Conservation (phyloP, 2,113 vertebrate genomes). For the Lophura nycthemera region DNA sequence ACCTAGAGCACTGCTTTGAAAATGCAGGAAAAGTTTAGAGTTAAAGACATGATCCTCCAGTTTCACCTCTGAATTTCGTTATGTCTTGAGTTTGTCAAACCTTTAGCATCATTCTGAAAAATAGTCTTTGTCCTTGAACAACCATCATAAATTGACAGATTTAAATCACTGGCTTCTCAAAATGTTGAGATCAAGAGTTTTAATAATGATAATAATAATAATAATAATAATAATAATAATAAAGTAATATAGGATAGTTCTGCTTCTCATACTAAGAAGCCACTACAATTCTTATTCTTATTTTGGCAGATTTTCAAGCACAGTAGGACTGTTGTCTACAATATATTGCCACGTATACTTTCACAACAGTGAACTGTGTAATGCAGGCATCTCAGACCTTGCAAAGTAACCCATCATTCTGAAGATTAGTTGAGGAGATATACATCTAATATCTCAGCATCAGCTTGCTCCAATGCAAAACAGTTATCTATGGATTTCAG, state of each 20-base stretch:
- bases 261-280: not conserved
- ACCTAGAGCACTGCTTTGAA: not conserved
- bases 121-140: not conserved
- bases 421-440: not conserved
- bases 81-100: not conserved
- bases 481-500: not conserved
- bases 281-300: not conserved
- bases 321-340: not conserved
- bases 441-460: not conserved
- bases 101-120: not conserved
- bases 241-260: accelerated
- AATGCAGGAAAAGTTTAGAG: not conserved
- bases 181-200: accelerated
- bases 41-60: not conserved
- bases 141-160: not conserved
- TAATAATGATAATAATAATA: not conserved
- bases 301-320: not conserved
- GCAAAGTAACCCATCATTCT: not conserved
- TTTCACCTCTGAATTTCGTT: not conserved
- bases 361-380: accelerated
- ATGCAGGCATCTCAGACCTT: not conserved
- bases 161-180: not conserved
- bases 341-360: not conserved
- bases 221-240: not conserved
- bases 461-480: not conserved